Base-by-base conservation (phyloP, 2,888 invertebrate genomes). In the Cantharis nigra region DNA sequence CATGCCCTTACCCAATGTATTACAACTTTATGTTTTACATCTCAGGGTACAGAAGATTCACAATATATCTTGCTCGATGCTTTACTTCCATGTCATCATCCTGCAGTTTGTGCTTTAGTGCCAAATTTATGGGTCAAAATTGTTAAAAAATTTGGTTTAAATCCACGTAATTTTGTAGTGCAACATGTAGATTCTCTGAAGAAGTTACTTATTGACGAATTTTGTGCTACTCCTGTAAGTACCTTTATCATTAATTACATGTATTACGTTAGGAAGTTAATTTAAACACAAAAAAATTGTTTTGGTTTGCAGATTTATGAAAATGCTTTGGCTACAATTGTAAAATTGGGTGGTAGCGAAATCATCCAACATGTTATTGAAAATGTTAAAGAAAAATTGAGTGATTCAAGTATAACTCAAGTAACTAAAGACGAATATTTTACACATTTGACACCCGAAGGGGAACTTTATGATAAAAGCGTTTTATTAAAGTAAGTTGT, bases 391-490 rank as follows among this genome's bases (percentile, higher is more conserved):
- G 87, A 87, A 18, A 90, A 92, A 82, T 90, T 97, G 33, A 90
- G 89, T 73, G 92, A 94, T 85, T 89, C 92, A 0, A 92, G 91
- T 76, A 91, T 97, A 81, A 90, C 93, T 72, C 91, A 91, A 79
- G 92, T 98, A 23, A 93, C 95, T 0, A 91, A 95, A 83, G 93
- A 94, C 76, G 95, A 97, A 83, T 96, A 94, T 86, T 93, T 93
- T 81, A 95, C 94, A 3, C 97, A 90, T 89, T 90, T 95, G 81
- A 97, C 95, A 23, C 96, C 97, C 0, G 96, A 96, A 75, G 97
- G 96, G 3, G 95, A 96, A 85, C 90, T 99, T 0, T 98, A 95
- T 87, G 97, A 99, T 89, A 97, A 96, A 89, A 94, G 93, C 81
- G 93, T 95, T 0, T 89, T 96, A 71, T 94, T 94, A 16, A 92